A percentile compares a stretch with the other conserved stretches of the same genome.
Conservation (phyloP, 2,888 invertebrate species). For the Heteromurus nitidus region DNA sequence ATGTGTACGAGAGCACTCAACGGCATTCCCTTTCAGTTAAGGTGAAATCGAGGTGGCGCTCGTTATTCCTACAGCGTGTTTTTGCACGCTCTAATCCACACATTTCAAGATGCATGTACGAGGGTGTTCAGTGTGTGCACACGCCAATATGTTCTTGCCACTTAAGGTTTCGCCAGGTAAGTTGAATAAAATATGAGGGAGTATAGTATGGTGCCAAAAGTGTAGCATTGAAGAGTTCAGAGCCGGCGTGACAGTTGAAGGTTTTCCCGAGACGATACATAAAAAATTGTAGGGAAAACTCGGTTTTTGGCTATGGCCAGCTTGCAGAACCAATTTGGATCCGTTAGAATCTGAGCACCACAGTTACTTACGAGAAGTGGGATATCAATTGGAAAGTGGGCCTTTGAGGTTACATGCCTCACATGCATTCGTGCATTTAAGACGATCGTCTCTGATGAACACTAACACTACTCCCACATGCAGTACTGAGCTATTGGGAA, state of each 20-base stretch:
- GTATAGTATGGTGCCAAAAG: not conserved
- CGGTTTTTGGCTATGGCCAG: not conserved
- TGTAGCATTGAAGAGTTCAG: conserved; percentile 5
- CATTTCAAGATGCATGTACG: not conserved
- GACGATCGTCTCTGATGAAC: no score
- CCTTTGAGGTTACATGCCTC: no score
- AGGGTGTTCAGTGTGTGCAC: not conserved
- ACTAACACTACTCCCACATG: no score
- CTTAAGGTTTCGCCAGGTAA: not conserved
- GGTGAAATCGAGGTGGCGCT: not conserved
- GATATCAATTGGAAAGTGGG: no score
- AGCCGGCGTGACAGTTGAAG: conserved; percentile 30
- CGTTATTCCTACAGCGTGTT: not conserved
- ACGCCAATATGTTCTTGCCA: not conserved
- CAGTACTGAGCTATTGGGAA: no score
- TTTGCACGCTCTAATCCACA: not conserved
- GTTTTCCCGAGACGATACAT: not conserved
- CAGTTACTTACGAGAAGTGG: no score
- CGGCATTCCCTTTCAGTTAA: not conserved
- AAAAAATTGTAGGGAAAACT: no score
- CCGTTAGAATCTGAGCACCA: not conserved
- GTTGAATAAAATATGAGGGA: conserved; percentile 26
- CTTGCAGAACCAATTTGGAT: not conserved
- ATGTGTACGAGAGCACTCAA: no score
- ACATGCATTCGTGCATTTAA: no score